Evolutionary conservation across 2,797 vertebrate species (phyloP).

Genomic region (Microchirus variegatus): DNA sequence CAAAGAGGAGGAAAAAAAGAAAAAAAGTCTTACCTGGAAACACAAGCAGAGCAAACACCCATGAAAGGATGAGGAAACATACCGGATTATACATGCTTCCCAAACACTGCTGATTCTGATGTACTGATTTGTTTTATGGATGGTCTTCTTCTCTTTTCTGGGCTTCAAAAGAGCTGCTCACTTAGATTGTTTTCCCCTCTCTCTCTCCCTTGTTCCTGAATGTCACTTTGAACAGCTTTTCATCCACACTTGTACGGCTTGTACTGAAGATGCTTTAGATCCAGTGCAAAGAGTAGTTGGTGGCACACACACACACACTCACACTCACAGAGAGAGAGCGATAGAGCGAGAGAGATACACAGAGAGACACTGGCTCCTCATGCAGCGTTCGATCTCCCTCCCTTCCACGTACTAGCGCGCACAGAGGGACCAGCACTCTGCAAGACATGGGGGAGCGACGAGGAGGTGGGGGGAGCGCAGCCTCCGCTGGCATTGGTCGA

Average conservation of each 20-base stretch:
- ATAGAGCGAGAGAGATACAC: background rate
- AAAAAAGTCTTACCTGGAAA: constrained; percentile 81
- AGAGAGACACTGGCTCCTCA: constrained; percentile 53
- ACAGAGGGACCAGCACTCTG: constrained; percentile 68
- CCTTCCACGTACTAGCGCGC: constrained; percentile 64
- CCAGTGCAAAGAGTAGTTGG: constrained; percentile 76
- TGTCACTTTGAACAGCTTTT: constrained; percentile 61
- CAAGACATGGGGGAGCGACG: constrained; percentile 50
- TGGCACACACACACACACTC: constrained; percentile 24
- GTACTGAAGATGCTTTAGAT: constrained; percentile 73
- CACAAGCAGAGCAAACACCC: constrained; percentile 80
- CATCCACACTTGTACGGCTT: constrained; percentile 44
- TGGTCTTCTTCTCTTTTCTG: constrained; percentile 25
- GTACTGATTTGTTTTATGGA: constrained; percentile 46
- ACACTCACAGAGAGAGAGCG: background rate
- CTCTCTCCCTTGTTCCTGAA: constrained; percentile 23
- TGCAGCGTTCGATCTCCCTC: constrained; percentile 71
- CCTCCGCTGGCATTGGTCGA: constrained; percentile 62
- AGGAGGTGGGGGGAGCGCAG: constrained; percentile 38
- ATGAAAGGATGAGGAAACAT: constrained; percentile 79
- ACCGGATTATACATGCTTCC: constrained; percentile 81
- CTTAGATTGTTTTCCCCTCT: constrained; percentile 29
- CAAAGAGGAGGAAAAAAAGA: constrained; percentile 5
- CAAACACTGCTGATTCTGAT: constrained; percentile 58
- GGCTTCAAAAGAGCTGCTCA: constrained; percentile 50